Conservation (phyloP, 2,797 vertebrate species). For the Chelonia mydas region DNA sequence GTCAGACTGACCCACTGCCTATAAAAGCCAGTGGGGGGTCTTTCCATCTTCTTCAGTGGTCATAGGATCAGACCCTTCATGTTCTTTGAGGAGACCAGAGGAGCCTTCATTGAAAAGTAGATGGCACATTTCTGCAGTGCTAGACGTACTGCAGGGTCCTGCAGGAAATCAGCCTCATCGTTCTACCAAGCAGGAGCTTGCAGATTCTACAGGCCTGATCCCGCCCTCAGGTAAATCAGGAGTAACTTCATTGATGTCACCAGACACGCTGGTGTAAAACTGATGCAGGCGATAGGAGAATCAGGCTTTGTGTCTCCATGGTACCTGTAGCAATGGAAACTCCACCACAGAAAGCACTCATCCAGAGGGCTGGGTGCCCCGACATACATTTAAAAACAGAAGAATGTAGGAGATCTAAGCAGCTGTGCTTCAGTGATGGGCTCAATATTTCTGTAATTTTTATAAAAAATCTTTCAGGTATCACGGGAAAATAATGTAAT, state of each 20-base stretch:
- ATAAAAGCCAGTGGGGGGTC: background rate
- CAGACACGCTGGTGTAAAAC: background rate
- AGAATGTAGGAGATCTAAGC: background rate
- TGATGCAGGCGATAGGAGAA: background rate
- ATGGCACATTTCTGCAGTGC: fast-evolving
- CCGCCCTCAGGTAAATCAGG: background rate
- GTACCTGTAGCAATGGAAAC: background rate
- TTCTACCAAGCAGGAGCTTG: background rate
- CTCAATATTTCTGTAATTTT: no score
- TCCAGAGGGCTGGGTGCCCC: background rate
- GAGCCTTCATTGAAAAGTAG: background rate
- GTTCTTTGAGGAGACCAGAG: background rate
- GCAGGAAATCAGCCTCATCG: background rate
- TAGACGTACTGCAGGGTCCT: fast-evolving
- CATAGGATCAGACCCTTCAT: background rate
- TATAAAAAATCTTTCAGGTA: background rate
- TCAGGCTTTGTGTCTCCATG: background rate
- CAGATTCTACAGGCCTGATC: background rate
- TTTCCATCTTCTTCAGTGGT: background rate
- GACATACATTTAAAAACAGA: background rate
- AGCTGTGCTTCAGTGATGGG: background rate
- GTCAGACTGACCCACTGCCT: background rate
- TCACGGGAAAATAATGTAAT: background rate
- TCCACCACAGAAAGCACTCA: background rate
- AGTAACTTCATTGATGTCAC: background rate